A percentile compares a stretch with the other conserved stretches of the same genome.
These are phyloP conservation scores for Onychostoma macrolepis DNA, from an alignment of 2,113 vertebrate species.

Conservation along the genomic window DNA sequence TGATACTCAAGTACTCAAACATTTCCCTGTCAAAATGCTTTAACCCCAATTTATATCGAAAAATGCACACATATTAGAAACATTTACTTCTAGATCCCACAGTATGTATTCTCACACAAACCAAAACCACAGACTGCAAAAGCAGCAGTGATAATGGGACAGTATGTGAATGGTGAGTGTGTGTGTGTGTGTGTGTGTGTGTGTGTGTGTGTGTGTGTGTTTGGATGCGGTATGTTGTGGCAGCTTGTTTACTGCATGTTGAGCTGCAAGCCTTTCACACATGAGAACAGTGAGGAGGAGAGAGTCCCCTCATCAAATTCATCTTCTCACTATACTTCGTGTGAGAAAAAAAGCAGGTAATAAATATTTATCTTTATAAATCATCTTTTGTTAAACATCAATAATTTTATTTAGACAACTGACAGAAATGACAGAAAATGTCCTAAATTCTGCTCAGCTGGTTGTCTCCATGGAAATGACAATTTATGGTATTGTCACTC, in stretches of 20 bases:
- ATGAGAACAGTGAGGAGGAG: slow-evolving; percentile 19
- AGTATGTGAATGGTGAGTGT: background rate
- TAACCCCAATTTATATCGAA: no score
- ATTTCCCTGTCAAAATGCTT: background rate
- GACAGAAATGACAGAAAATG: background rate
- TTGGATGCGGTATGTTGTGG: slow-evolving; percentile 17
- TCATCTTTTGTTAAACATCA: background rate
- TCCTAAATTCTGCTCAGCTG: slow-evolving; percentile 20
- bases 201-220: background rate
- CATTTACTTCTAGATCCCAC: background rate
- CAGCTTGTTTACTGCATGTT: slow-evolving; percentile 15
- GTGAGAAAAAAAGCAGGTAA: background rate
- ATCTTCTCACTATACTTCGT: background rate
- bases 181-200: background rate
- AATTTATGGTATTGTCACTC: slow-evolving; percentile 31
- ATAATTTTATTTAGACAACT: background rate
- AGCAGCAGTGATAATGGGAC: background rate
- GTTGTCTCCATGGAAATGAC: slow-evolving; percentile 64
- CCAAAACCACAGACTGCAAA: background rate
- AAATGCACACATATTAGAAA: no score
- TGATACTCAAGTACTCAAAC: background rate
- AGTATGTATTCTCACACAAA: background rate
- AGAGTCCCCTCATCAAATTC: background rate
- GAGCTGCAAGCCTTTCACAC: slow-evolving; percentile 8
- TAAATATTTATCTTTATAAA: background rate